Percentiles rank a stretch among this genome's conserved stretches.
These are phyloP conservation scores for Melanotus villosus DNA, from an alignment of 2,888 invertebrate genomes.

Conservation along the genomic window DNA sequence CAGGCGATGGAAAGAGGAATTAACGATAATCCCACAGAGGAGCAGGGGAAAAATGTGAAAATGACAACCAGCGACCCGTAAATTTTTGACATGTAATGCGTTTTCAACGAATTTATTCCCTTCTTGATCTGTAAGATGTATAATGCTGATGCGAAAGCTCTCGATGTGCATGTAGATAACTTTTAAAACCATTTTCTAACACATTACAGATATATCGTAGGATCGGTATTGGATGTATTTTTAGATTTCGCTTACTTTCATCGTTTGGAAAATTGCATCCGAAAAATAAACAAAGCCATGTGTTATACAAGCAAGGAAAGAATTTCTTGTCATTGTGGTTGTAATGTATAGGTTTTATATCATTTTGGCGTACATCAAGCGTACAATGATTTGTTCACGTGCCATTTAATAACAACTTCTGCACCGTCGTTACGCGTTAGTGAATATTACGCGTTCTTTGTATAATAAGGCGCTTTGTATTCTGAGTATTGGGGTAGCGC, in stretches of 20 bases:
- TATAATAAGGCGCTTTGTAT: conserved; percentile 42
- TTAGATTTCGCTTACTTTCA: not conserved
- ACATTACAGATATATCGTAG: not conserved
- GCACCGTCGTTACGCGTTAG: conserved; percentile 36
- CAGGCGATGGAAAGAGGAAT: conserved; percentile 31
- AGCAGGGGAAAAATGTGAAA: conserved; percentile 33
- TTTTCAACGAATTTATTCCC: conserved; percentile 31
- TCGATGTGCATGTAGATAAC: conserved; percentile 10
- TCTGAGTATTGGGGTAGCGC: conserved; percentile 35
- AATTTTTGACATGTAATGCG: conserved; percentile 32
- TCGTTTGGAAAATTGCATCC: no score
- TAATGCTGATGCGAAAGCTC: conserved; percentile 12
- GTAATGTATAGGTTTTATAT: conserved; percentile 19
- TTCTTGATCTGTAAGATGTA: conserved; percentile 28
- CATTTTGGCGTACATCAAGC: conserved; percentile 23
- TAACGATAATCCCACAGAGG: conserved; percentile 32
- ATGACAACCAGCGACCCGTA: conserved; percentile 37
- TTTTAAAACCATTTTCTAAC: conserved; percentile 19
- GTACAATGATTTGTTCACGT: conserved; percentile 38
- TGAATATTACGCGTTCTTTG: conserved; percentile 42
- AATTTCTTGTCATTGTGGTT: not conserved
- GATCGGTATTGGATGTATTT: conserved; percentile 1
- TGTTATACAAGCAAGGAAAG: not conserved
- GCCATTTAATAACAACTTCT: conserved; percentile 37
- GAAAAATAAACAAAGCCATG: not conserved